Conservation (phyloP, 2,797 vertebrate species). For the Allobates femoralis region DNA sequence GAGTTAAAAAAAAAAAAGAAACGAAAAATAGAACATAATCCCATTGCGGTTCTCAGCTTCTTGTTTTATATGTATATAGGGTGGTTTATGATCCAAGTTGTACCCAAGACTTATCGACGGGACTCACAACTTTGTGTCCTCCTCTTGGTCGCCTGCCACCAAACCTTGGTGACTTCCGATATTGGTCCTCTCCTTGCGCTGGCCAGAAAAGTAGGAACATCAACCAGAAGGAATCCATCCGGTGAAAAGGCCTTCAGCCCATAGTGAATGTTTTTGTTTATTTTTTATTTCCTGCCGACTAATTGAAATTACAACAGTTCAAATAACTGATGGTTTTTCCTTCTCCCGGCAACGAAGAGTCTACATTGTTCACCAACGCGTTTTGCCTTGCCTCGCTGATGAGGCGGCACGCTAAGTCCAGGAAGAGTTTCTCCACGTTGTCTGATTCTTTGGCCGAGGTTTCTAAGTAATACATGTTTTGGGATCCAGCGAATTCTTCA, state of each 20-base stretch:
- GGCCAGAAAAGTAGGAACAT: slow-evolving; percentile 73
- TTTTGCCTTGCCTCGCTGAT: slow-evolving; percentile 97
- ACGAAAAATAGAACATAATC: not conserved
- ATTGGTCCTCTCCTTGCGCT: slow-evolving; percentile 67
- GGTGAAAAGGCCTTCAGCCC: slow-evolving; percentile 63
- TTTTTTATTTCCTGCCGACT: slow-evolving; percentile 68
- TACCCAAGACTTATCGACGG: slow-evolving; percentile 10
- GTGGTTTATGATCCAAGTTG: slow-evolving; percentile 21
- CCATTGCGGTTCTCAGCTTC: not conserved
- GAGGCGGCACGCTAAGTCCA: slow-evolving; percentile 94
- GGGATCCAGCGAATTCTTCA: slow-evolving; percentile 92
- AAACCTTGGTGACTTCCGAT: slow-evolving; percentile 68
- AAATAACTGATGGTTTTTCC: slow-evolving; percentile 98
- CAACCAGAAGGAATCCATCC: slow-evolving; percentile 66
- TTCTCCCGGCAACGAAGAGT: slow-evolving; percentile 93
- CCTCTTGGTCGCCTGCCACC: slow-evolving; percentile 67
- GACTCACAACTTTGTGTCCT: slow-evolving; percentile 39
- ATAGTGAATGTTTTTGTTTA: slow-evolving; percentile 53
- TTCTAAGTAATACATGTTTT: slow-evolving; percentile 98
- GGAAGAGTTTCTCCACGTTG: slow-evolving; percentile 99
- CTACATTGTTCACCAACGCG: slow-evolving; percentile 95
- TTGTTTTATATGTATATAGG: slow-evolving; percentile 26
- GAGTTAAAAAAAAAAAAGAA: not conserved
- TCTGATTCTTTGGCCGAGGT: slow-evolving; percentile 98
- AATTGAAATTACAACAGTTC: slow-evolving; percentile 98